phyloP scores from a whole-genome alignment of 2,113 vertebrate genomes.

The Emydura subglobosa region DNA sequence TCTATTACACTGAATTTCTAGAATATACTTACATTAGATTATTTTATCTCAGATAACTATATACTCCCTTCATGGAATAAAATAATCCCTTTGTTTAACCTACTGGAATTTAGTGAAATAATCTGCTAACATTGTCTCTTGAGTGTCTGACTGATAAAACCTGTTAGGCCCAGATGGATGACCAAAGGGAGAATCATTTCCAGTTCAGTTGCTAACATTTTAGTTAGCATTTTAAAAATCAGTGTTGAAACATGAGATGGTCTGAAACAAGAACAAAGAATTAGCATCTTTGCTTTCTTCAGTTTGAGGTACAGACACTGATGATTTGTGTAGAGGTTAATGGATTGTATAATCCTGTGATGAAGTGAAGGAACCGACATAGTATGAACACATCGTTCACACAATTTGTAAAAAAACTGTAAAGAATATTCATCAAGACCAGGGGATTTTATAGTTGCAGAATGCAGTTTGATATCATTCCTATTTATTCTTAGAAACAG shows the following conservation, averaged over 20 bases:
- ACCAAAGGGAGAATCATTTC: slow-evolving; percentile 9
- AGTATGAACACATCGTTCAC: background rate
- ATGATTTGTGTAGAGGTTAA: background rate
- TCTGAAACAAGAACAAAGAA: background rate
- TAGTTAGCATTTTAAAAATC: slow-evolving; percentile 16
- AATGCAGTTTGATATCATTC: background rate
- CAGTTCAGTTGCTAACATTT: background rate
- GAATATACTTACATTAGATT: background rate
- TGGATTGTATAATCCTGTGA: background rate
- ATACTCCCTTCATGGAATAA: no score
- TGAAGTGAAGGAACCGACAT: background rate
- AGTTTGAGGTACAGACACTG: background rate
- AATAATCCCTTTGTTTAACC: background rate
- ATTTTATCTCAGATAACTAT: background rate
- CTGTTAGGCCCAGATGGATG: slow-evolving; percentile 1
- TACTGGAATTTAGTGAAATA: slow-evolving; percentile 13
- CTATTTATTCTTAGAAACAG: background rate
- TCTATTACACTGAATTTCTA: background rate
- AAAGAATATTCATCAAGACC: background rate
- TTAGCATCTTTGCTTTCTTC: background rate
- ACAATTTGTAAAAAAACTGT: background rate
- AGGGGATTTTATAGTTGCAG: background rate
- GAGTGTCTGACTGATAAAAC: slow-evolving; percentile 6
- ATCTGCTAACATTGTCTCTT: background rate
- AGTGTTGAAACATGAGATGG: background rate